Percentiles rank a stretch among this genome's conserved stretches.
Conservation (phyloP, 2,113 vertebrate genomes). For the Clinocottus analis region DNA sequence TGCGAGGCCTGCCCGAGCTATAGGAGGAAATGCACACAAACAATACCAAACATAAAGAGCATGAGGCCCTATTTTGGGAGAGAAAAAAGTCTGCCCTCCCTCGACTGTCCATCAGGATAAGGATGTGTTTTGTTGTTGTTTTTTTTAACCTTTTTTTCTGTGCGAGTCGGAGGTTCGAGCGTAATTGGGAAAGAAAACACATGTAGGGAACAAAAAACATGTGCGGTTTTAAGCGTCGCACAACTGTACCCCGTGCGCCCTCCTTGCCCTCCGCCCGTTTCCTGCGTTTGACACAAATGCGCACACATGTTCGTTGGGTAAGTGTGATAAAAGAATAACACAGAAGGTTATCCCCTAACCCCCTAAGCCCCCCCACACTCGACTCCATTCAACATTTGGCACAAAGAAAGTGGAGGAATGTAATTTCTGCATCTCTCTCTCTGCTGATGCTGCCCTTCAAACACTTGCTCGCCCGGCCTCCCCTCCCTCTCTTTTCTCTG, state of each 20-base stretch:
- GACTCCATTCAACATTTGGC: slow-evolving; percentile 54
- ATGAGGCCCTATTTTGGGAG: slow-evolving; percentile 44
- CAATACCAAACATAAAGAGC: slow-evolving; percentile 66
- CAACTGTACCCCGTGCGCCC: slow-evolving; percentile 43
- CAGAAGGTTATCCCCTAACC: slow-evolving; percentile 1
- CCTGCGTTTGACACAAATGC: slow-evolving; percentile 61
- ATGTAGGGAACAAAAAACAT: slow-evolving; percentile 74
- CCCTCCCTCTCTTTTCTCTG: not conserved
- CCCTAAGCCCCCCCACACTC: not conserved
- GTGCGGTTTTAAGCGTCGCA: slow-evolving; percentile 60
- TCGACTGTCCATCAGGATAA: slow-evolving; percentile 30
- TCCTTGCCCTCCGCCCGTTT: slow-evolving; percentile 50
- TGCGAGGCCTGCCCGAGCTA: slow-evolving; percentile 45
- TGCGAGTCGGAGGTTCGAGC: slow-evolving; percentile 50
- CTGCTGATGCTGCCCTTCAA: slow-evolving; percentile 44
- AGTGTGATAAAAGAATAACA: slow-evolving; percentile 65
- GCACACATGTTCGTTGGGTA: slow-evolving; percentile 59
- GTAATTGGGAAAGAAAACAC: slow-evolving; percentile 74
- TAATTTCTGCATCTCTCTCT: slow-evolving; percentile 44
- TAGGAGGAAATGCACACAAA: slow-evolving; percentile 74
- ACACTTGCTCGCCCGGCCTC: slow-evolving; percentile 37
- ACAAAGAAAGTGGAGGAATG: slow-evolving; percentile 42
- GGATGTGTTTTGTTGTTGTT: not conserved
- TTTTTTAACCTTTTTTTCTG: not conserved
- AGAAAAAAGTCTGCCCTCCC: not conserved